phyloP scores from a whole-genome alignment of 2,797 vertebrate genomes.

The Bufotes viridis region DNA sequence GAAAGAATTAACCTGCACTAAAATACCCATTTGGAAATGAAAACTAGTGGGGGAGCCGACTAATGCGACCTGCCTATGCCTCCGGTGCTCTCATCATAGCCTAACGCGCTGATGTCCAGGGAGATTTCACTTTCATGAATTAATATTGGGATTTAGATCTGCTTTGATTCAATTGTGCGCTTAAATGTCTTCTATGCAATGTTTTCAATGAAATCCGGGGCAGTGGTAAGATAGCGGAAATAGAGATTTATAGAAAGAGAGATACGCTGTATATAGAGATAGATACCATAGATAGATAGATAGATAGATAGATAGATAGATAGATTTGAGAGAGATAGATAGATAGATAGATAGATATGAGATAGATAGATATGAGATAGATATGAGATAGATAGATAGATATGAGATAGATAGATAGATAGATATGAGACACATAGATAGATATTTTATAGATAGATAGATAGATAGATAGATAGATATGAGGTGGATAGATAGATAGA shows the following conservation, averaged over 20 bases:
- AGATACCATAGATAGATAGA: background rate
- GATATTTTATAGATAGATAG: background rate
- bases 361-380: background rate
- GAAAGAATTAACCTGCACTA: constrained; percentile 36
- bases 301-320: background rate
- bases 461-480: background rate
- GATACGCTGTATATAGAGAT: background rate
- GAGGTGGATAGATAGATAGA: background rate
- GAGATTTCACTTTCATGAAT: constrained; percentile 27
- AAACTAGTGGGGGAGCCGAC: background rate
- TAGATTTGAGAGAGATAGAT: background rate
- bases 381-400: background rate
- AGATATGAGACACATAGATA: background rate
- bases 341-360: background rate
- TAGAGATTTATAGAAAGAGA: background rate
- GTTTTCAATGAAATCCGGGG: background rate
- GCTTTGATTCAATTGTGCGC: background rate
- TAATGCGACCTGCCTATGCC: constrained; percentile 28
- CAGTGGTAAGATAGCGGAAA: background rate
- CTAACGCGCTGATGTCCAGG: background rate
- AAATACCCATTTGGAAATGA: constrained; percentile 39
- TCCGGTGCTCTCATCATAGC: constrained; percentile 8
- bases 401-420: background rate
- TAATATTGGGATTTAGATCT: constrained; percentile 1
- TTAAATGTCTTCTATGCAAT: background rate